Evolutionary conservation across 2,797 vertebrate genomes (phyloP), one percentile per base, ranked within the genome.

Genomic region (Spondyliosoma cantharus): DNA sequence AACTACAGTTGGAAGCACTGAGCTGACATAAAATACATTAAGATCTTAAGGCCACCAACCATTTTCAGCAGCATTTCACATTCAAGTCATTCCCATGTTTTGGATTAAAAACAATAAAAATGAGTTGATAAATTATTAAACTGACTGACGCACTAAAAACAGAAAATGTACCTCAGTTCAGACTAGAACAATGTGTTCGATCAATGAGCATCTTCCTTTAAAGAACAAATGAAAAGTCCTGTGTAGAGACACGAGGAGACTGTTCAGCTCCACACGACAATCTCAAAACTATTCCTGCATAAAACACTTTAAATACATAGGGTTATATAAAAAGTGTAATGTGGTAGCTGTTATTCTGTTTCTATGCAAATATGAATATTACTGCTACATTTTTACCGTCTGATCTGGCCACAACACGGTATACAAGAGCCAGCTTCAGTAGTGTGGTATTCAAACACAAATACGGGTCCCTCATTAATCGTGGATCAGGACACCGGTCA

Each of bases 1-100:
- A 56, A 37, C 37, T 56, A 24, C 37, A 80, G 48, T 5, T 66
- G 63, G 70, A 81, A 84, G 42, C 74, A 62, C 60, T 2, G 53
- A 74, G 20, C 14, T 4, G 79, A 83, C 50, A 76, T 49, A 59
- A 83, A 81, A 82, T 50, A 54, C 50, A 81, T 68, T 46, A 65
- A 74, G 56, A 74, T 59, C 45, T 81, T 42, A 74, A 86, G 84
- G 85, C 82, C 74, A 83, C 74, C 42, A 45, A 20, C 43, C 37
- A 25, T 58, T 60, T 87, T 70, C 32, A 89, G 81, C 82, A 89
- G 88, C 86, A 70, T 56, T 67, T 85, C 63, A 80, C 72, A 82
- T 89, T 89, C 71, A 89, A 91, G 85, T 85, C 37, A 70, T 76
- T 70, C 56, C 72, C 43, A 78, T 71, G 63, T 84, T 56, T 75